phyloP scores from a whole-genome alignment of 2,113 vertebrate genomes.

The Emydura subglobosa region DNA sequence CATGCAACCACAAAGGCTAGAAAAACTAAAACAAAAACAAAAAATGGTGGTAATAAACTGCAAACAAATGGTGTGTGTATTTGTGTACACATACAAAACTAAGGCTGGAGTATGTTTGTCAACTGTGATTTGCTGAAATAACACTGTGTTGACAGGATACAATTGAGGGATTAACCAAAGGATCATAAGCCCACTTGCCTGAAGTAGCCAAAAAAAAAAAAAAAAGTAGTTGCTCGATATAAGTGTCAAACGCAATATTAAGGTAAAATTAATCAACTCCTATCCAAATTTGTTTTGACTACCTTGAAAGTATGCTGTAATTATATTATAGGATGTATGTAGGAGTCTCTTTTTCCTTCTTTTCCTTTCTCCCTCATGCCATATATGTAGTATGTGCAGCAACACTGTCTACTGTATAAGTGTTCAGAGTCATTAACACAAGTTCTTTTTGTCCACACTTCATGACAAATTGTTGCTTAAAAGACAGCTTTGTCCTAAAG shows the following conservation, averaged over 20 bases:
- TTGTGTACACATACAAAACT: neutral
- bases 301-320: neutral
- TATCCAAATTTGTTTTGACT: neutral
- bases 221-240: neutral
- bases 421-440: fast-evolving
- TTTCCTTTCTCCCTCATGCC: neutral
- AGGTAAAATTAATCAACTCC: neutral
- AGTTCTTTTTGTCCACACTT: fast-evolving
- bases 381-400: neutral
- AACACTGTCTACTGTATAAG: neutral
- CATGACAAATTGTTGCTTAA: neutral
- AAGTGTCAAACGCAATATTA: neutral
- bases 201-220: neutral
- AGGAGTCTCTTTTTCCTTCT: neutral
- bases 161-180: neutral
- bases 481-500: neutral
- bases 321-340: neutral
- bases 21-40: neutral
- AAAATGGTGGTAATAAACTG: neutral
- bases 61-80: neutral
- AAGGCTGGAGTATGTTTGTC: neutral
- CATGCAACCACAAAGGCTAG: neutral
- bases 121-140: neutral
- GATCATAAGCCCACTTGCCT: neutral
- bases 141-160: neutral